Evolutionary conservation across 2,797 vertebrate genomes (phyloP).

Genomic region (Odontamblyopus rebecca): DNA sequence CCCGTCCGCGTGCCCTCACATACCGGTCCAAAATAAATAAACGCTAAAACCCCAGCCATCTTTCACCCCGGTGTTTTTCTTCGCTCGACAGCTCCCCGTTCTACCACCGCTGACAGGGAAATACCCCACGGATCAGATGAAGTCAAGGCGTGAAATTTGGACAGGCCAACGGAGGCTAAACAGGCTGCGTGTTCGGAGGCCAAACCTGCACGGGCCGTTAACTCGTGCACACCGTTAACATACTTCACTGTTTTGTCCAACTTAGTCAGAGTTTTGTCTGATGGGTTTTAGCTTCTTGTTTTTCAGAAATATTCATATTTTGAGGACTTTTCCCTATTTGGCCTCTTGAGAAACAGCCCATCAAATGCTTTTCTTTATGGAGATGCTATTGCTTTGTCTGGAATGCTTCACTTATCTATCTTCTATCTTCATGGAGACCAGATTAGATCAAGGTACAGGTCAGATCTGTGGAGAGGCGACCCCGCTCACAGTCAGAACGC

Average conservation of each 20-base stretch:
- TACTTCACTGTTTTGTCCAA: constrained; percentile 23
- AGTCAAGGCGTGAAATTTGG: constrained; percentile 57
- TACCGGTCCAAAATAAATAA: constrained; percentile 8
- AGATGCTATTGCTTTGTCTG: too few relatives aligned
- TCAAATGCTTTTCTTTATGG: too few relatives aligned
- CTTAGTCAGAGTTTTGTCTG: constrained; percentile 53
- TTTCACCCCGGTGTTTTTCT: constrained; percentile 50
- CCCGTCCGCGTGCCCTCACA: not conserved
- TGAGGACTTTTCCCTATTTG: too few relatives aligned
- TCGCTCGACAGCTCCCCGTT: constrained; percentile 40
- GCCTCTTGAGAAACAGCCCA: too few relatives aligned
- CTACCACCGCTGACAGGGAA: constrained; percentile 48
- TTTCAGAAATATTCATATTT: too few relatives aligned
- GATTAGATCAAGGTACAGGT: too few relatives aligned
- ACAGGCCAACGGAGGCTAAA: constrained; percentile 44
- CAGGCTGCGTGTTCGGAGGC: constrained; percentile 45
- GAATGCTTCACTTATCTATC: too few relatives aligned
- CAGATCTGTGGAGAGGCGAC: too few relatives aligned
- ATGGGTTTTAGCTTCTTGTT: not conserved
- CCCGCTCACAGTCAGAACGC: too few relatives aligned
- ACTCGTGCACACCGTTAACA: constrained; percentile 39
- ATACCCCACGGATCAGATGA: constrained; percentile 49
- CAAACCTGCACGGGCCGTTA: constrained; percentile 24
- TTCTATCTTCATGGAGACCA: too few relatives aligned
- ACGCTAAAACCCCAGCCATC: constrained; percentile 21